Evolutionary conservation across 1,140 invertebrate species (phyloP), one percentile per base, ranked within the genome.

Genomic region (Drosophila willistoni): DNA sequence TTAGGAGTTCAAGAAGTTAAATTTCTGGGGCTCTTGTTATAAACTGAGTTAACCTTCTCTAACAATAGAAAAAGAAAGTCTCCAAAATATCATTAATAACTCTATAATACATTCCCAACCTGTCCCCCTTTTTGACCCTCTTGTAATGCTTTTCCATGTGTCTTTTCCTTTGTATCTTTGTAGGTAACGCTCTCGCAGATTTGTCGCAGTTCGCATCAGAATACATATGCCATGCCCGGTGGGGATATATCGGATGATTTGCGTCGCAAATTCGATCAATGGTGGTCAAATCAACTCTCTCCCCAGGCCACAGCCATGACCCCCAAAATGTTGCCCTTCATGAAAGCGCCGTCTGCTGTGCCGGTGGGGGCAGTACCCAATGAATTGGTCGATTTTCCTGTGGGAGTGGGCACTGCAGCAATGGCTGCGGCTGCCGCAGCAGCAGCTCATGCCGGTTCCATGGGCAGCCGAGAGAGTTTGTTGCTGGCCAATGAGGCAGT

Each of bases 161-260:
- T 9, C 12, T 7, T 34, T 55, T 13, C 42, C 4, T 59, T 62
- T 29, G 1, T 7, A 19, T 12, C 0, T 14, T 92, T 94, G 9
- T 94, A 96, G 96, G 93, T 95, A 72, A 95, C 95, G n/a, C 91
- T 97, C 51, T 94, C 96, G 57, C 96, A 96, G 77, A 94, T 97
- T 55, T 96, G 95, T 83, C 94, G 95, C 59, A 94, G 94, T n/a
- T 94, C 95, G 29, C 94, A 93, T 71, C 93, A 93, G 68, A 93
- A 92, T 41, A 92, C 93, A 2, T 94, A 93, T 44, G 93, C 92
- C 7, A 92, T 91, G 91, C 93, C 89, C 0, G 94, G 95, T 39
- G 94, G 95, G 29, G 96, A 96, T 56, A 93, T 96, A 1, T 94
- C 95, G 0, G 96, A 97, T 70, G 96, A 97, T 33, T 94, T 94